A percentile compares a stretch with the other conserved stretches of the same genome.
These are phyloP conservation scores for Clinocottus analis DNA, from an alignment of 2,113 vertebrate genomes.

Conservation along the genomic window DNA sequence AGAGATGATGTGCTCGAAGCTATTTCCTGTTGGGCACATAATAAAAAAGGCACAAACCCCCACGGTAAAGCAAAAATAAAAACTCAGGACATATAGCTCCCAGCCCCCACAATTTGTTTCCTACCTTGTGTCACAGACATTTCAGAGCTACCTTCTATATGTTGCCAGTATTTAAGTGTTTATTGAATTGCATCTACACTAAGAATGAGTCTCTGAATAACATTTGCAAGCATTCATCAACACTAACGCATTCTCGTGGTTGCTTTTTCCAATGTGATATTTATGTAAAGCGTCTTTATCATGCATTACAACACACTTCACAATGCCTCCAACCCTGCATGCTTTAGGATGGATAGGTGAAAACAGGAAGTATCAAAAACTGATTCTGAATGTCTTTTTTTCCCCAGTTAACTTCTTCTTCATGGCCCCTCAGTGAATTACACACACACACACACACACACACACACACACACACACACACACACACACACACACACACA, in stretches of 20 bases:
- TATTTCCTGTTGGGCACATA: background rate
- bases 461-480: no score
- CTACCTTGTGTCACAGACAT: background rate
- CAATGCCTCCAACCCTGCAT: background rate
- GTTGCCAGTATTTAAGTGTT: background rate
- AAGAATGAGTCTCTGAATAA: background rate
- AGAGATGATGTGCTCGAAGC: background rate
- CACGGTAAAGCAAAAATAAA: background rate
- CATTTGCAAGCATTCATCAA: background rate
- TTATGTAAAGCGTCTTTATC: background rate
- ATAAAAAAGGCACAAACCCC: background rate
- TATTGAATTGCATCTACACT: background rate
- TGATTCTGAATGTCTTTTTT: background rate
- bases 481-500: no score
- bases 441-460: background rate
- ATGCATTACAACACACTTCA: background rate
- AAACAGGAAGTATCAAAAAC: background rate
- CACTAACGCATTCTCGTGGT: background rate
- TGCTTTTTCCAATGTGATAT: background rate
- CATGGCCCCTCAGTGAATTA: background rate
- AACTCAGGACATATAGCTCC: background rate
- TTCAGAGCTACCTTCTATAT: background rate
- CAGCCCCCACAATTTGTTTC: background rate
- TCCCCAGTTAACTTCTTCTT: background rate
- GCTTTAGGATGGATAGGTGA: background rate